A percentile compares a stretch with the other conserved stretches of the same genome.
These are phyloP conservation scores for Bombus picipes DNA, from an alignment of 1,140 invertebrate genomes.

Conservation along the genomic window DNA sequence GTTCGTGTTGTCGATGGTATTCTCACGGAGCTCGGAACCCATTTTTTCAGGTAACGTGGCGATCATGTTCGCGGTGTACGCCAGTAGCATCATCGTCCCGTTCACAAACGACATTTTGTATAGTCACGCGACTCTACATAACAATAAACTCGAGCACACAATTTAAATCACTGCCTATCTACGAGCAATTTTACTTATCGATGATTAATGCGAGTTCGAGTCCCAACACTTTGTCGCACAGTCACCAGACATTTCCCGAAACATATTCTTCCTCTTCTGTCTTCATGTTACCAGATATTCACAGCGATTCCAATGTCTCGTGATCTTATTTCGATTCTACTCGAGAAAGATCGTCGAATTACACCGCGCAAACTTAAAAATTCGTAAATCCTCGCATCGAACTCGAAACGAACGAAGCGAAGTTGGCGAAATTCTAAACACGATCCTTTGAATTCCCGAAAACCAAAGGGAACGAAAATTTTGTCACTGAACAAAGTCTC, in stretches of 20 bases:
- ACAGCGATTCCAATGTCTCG: no score
- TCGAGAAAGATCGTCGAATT: no score
- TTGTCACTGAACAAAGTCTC: no score
- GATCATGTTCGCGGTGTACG: constrained; percentile 77
- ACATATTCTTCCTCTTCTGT: constrained; percentile 1
- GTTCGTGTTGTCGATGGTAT: constrained; percentile 34
- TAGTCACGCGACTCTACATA: neutral
- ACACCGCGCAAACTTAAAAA: no score
- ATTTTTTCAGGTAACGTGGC: constrained; percentile 72
- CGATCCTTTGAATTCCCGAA: no score
- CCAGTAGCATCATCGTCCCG: constrained; percentile 75
- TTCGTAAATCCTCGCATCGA: no score
- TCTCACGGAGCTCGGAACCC: constrained; percentile 19
- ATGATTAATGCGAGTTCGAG: neutral
- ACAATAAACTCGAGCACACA: neutral
- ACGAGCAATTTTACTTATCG: no score
- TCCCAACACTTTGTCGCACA: neutral
- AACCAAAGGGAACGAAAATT: no score
- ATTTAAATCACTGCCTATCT: no score
- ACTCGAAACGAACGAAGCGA: no score
- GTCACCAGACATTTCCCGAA: neutral
- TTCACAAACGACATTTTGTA: constrained; percentile 75
- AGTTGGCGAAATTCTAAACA: no score
- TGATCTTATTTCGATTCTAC: no score
- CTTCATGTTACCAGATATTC: neutral